Conservation (phyloP, 2,113 vertebrate species). For the Ammodramus savannarum region DNA sequence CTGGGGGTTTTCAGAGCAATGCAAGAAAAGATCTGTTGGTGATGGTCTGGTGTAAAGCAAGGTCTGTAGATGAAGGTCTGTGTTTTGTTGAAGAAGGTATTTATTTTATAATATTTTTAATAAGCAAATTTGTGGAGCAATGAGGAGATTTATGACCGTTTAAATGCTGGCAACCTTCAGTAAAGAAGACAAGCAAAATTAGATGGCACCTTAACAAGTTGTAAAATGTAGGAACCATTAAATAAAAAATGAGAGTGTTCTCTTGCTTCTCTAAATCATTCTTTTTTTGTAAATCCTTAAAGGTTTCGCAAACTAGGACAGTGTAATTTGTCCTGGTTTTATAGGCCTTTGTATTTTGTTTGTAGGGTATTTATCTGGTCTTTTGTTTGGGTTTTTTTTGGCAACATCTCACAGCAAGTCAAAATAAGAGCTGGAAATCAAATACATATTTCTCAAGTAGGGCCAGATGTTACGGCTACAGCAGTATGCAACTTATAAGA, state of each 20-base stretch:
- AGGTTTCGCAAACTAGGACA: neutral
- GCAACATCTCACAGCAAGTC: neutral
- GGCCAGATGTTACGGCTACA: neutral
- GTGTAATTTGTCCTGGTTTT: neutral
- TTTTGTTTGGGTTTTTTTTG: neutral
- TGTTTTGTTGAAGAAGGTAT: neutral
- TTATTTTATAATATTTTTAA: neutral
- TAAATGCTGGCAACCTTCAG: neutral
- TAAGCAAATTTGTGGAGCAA: neutral
- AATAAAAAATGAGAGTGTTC: neutral
- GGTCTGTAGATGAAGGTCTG: neutral
- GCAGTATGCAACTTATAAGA: neutral
- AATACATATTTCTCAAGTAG: neutral
- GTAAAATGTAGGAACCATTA: neutral
- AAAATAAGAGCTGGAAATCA: neutral
- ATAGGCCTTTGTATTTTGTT: neutral
- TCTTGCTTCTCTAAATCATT: neutral
- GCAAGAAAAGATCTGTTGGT: neutral
- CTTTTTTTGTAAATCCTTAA: neutral
- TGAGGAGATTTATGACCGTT: neutral
- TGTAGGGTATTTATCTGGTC: neutral
- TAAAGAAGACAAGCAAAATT: neutral
- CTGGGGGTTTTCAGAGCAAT: neutral
- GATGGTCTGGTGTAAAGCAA: neutral
- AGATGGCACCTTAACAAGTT: neutral